phyloP scores from a whole-genome alignment of 1,140 invertebrate genomes.

The Semibalanus balanoides region DNA sequence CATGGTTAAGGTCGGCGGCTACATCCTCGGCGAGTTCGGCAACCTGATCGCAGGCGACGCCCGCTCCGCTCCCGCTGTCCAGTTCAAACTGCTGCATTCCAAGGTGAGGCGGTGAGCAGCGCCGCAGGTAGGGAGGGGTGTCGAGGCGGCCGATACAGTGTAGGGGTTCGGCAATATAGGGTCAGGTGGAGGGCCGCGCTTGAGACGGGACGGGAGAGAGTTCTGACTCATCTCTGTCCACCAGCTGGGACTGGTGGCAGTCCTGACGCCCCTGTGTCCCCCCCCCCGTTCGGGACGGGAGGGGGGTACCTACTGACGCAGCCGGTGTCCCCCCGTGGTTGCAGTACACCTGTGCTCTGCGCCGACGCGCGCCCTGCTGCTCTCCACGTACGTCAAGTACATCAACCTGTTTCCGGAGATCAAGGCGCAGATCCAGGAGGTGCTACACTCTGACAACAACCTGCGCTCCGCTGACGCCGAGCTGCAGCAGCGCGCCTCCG shows the following conservation, averaged over 20 bases:
- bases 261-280: too few relatives aligned
- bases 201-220: too few relatives aligned
- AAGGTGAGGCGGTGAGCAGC: constrained; percentile 50
- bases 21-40: constrained; percentile 98
- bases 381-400: constrained; percentile 99
- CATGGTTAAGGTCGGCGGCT: constrained; percentile 99
- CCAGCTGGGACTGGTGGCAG: too few relatives aligned
- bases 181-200: too few relatives aligned
- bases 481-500: constrained; percentile 92
- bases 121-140: too few relatives aligned
- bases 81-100: constrained; percentile 93
- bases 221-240: too few relatives aligned
- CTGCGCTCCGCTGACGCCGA: constrained; percentile 94
- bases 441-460: constrained; percentile 91
- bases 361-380: constrained; percentile 81
- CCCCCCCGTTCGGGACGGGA: too few relatives aligned
- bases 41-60: constrained; percentile 98
- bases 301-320: too few relatives aligned
- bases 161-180: too few relatives aligned
- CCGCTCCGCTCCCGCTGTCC: constrained; percentile 84
- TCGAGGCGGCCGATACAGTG: too few relatives aligned
- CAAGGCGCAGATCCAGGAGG: constrained; percentile 87
- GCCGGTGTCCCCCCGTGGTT: constrained; percentile 20
- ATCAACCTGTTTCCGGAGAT: constrained; percentile 99
- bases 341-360: constrained; percentile 88